Base-by-base conservation (phyloP, 2,797 vertebrate genomes). In the Lateolabrax maculatus region DNA sequence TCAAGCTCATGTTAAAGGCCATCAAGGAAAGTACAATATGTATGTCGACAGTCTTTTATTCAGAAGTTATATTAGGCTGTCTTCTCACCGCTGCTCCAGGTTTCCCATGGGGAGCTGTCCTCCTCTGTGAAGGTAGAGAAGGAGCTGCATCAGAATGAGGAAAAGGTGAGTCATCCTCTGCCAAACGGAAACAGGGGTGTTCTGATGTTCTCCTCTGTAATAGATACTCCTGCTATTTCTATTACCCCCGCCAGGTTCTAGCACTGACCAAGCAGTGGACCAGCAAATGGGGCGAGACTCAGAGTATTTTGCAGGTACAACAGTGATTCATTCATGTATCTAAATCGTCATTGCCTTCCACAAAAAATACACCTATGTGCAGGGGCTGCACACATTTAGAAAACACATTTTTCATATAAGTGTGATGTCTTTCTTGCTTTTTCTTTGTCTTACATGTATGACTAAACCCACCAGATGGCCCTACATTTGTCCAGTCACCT, bases 141-240 rank as follows among this genome's bases (percentile, higher is more conserved):
- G 86, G 97, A 97, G 87, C 96, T 98, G 83, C 96, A 97, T 86
- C 96, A 97, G 88, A 99, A 98, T 85, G 96, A 99, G 94, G 96
- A 96, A 86, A 95, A 97, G 93, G 97, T 98, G 94, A 97, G 95
- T 83, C 18, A 37, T 73, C 37, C 12, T 31, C 39, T 53, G 46
- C 60, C 46, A 71, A 65, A 49, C 18, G n/a, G 25, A 71, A 69
- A 39, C 21, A 15, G 4, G 46, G 8, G 9, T 43, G 43, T 72
- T 80, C 62, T 55, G 18, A 78, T 63, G 34, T 64, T 66, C 1
- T 75, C 4, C 5, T 25, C n/a, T 49, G 67, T 73, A 77, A 81
- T 80, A 58, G 69, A 78, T 46, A 51, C 25, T 53, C 6, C 65
- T 75, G 25, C 48, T 68, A 16, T 34, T 61, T 55, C 18, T 61